Conservation (phyloP, 2,888 invertebrate genomes). For the Boloria selene region DNA sequence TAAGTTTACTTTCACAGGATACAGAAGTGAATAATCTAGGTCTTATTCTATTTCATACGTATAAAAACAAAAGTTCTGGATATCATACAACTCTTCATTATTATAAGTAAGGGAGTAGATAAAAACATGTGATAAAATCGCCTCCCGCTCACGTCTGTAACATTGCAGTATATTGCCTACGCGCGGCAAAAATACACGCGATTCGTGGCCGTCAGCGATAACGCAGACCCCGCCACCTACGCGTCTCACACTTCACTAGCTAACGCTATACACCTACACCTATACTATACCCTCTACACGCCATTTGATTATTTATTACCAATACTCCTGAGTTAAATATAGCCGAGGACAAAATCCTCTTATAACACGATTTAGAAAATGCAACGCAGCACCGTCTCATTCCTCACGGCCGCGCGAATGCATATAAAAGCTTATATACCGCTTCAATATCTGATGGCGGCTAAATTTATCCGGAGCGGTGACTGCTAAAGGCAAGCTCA, state of each 20-base stretch:
- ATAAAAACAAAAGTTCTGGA: too few relatives aligned
- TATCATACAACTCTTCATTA: too few relatives aligned
- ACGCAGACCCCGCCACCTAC: conserved; percentile 47
- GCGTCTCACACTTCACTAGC: conserved; percentile 41
- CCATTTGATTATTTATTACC: conserved; percentile 45
- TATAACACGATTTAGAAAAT: conserved; percentile 38
- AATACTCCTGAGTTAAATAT: conserved; percentile 44
- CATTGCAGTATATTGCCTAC: conserved; percentile 42
- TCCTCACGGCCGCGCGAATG: conserved; percentile 34
- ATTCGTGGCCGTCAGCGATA: conserved; percentile 54
- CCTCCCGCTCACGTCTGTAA: conserved; percentile 12
- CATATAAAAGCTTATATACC: conserved; percentile 44
- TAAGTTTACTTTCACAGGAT: too few relatives aligned
- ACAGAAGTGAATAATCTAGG: too few relatives aligned
- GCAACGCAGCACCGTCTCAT: conserved; percentile 38
- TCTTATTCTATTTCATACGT: too few relatives aligned
- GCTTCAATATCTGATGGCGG: conserved; percentile 70
- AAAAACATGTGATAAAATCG: conserved; percentile 12
- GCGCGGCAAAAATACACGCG: conserved; percentile 57
- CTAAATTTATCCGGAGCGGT: conserved; percentile 70
- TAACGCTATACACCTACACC: conserved; percentile 30
- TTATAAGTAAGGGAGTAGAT: background rate
- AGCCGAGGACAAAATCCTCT: conserved; percentile 39
- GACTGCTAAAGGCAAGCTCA: conserved; percentile 71
- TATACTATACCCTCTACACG: conserved; percentile 26